phyloP scores from a whole-genome alignment of 2,797 vertebrate genomes.

The Otolemur crassicaudatus region DNA sequence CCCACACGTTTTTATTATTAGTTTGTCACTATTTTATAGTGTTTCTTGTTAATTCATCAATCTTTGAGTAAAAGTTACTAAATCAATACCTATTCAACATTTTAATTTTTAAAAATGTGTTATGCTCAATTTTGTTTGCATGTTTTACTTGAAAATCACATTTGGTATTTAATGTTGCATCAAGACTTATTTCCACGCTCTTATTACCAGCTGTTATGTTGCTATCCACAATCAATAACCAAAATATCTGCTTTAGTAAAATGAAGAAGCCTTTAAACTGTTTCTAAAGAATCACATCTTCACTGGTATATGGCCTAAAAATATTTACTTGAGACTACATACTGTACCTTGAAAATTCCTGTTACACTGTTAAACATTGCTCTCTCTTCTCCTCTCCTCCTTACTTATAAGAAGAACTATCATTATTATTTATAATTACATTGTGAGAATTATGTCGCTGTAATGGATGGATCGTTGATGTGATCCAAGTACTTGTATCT shows the following conservation, averaged over 20 bases:
- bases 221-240: neutral
- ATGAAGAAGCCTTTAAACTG: neutral
- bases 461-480: neutral
- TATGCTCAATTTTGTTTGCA: neutral
- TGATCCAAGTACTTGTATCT: neutral
- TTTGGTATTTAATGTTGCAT: neutral
- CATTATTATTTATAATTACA: neutral
- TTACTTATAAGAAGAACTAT: neutral
- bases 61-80: neutral
- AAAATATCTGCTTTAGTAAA: neutral
- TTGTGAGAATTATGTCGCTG: neutral
- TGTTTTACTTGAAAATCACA: neutral
- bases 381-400: neutral
- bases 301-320: neutral
- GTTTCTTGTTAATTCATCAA: neutral
- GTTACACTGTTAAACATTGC: neutral
- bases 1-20: neutral
- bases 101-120: neutral
- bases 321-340: neutral
- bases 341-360: neutral
- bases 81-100: neutral
- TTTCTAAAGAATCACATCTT: neutral
- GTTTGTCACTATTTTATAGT: neutral
- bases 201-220: neutral
- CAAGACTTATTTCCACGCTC: neutral